Conservation (phyloP, 2,888 invertebrate genomes). For the Tillus elongatus region DNA sequence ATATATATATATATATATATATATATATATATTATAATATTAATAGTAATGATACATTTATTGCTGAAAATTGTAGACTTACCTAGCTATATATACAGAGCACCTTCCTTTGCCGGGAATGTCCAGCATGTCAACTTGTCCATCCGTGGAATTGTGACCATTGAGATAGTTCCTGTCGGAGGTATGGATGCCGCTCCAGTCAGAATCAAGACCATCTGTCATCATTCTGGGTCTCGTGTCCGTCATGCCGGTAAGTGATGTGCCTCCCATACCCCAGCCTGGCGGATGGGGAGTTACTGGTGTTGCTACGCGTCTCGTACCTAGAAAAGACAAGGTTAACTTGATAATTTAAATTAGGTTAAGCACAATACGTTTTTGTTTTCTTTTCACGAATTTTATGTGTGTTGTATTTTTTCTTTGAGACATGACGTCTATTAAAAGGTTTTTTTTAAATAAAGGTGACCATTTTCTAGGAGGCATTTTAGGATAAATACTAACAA, state of each 20-base stretch:
- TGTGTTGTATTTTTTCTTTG: no score
- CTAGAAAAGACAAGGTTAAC: conserved; percentile 16
- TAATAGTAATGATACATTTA: no score
- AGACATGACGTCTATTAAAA: no score
- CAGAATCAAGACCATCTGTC: conserved; percentile 40
- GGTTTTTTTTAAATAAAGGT: no score
- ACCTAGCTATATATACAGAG: conserved; percentile 83
- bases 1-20: no score
- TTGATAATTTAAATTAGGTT: no score
- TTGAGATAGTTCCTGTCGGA: conserved; percentile 36
- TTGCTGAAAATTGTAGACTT: conserved; percentile 13
- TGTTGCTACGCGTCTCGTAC: conserved; percentile 36
- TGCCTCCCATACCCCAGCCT: conserved; percentile 33
- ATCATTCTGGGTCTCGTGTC: conserved; percentile 35
- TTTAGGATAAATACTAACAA: no score
- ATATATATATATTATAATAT: no score
- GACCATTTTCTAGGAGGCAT: no score
- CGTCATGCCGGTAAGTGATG: conserved; percentile 31
- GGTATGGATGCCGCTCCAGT: conserved; percentile 33
- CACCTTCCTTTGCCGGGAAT: conserved; percentile 90
- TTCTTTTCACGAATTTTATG: no score
- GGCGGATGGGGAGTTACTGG: conserved; percentile 39
- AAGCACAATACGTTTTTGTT: no score
- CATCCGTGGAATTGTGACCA: conserved; percentile 47
- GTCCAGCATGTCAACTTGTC: conserved; percentile 83